Base-by-base conservation (phyloP, 2,797 vertebrate genomes). In the Lacerta bilineata region DNA sequence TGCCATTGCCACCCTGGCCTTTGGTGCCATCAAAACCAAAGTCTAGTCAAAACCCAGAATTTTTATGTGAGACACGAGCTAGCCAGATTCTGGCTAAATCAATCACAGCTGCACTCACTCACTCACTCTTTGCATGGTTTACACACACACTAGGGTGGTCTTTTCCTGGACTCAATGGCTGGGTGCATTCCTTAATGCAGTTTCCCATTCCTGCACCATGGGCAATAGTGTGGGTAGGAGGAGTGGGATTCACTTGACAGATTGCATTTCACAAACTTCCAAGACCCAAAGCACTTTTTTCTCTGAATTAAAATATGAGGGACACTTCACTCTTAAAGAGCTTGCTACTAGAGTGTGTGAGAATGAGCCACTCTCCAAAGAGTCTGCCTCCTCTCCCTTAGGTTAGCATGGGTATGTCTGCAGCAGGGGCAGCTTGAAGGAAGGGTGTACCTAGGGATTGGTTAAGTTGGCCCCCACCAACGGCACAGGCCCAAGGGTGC, bases 51-150 rank as follows among this genome's bases (percentile, higher is more conserved):
- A 85, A 77, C 41, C 33, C 41, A 77, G 74, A 68, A 77, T 4
- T 66, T 33, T 72, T 8, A 33, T 33, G 33, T 39, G 50, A 71
- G 43, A 23, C 13, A 79, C 5, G 9, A 69, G 23, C 43, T 29
- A 50, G 15, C 29, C 43, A 25, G 15, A 33, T 71, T 55, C 64
- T 39, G 33, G 43, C 33, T 80, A 80, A 87, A 87, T 80, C 17
- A 18, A 74, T 87, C 64, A 36, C 85, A 86, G 85, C 41, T 86
- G 85, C 76, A 69, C 64, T 87, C 50, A 23, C 64, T 87, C 50
- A 23, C 15, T 64, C 39, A 29, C 36, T 68, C 27, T 72, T 87
- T 78, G 64, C 81, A 88, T 20, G 7, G 20, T 85, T 84, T 80
- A 43, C 61, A 59, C 82, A 61, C 75, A 27, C 75, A 61, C 66